These are phyloP conservation scores for Saguinus imperator DNA, from an alignment of 2,113 vertebrate species.

Conservation along the genomic window DNA sequence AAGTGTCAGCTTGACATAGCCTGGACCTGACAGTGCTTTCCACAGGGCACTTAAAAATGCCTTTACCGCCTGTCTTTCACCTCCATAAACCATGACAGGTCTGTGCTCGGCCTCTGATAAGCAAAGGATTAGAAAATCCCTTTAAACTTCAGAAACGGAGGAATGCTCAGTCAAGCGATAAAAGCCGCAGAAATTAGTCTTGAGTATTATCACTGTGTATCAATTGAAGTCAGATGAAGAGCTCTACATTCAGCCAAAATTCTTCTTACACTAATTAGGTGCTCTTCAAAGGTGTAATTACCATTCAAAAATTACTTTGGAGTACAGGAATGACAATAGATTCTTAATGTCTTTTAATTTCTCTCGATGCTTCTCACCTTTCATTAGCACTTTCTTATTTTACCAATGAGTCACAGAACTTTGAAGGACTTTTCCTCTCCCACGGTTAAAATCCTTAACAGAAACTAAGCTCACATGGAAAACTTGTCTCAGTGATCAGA, in stretches of 20 bases:
- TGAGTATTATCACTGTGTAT: slow-evolving; percentile 42
- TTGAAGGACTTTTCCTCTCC: slow-evolving; percentile 15
- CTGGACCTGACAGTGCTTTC: background rate
- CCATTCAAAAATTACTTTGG: slow-evolving; percentile 75
- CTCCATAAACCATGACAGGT: background rate
- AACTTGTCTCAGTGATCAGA: slow-evolving; percentile 46
- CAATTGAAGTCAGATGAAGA: slow-evolving; percentile 63
- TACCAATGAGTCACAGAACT: slow-evolving; percentile 47
- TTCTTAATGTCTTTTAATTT: slow-evolving; percentile 70
- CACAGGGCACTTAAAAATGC: slow-evolving; percentile 15
- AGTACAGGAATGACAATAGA: slow-evolving; percentile 67
- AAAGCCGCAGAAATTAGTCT: slow-evolving; percentile 68
- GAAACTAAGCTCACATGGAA: slow-evolving; percentile 27
- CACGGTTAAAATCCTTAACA: slow-evolving; percentile 57
- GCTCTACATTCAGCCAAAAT: slow-evolving; percentile 40
- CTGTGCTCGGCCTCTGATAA: slow-evolving; percentile 25
- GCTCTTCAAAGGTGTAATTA: slow-evolving; percentile 81
- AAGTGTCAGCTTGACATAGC: background rate
- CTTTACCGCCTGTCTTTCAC: slow-evolving; percentile 40
- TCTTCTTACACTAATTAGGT: slow-evolving; percentile 75
- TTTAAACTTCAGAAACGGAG: slow-evolving; percentile 59
- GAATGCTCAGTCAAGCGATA: slow-evolving; percentile 52
- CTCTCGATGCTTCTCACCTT: slow-evolving; percentile 54
- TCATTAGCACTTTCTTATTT: slow-evolving; percentile 58
- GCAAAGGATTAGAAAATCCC: slow-evolving; percentile 54